Percentiles rank a stretch among this genome's conserved stretches.
These are phyloP conservation scores for Leucoraja ocellata DNA, from an alignment of 2,797 vertebrate genomes.

Conservation along the genomic window DNA sequence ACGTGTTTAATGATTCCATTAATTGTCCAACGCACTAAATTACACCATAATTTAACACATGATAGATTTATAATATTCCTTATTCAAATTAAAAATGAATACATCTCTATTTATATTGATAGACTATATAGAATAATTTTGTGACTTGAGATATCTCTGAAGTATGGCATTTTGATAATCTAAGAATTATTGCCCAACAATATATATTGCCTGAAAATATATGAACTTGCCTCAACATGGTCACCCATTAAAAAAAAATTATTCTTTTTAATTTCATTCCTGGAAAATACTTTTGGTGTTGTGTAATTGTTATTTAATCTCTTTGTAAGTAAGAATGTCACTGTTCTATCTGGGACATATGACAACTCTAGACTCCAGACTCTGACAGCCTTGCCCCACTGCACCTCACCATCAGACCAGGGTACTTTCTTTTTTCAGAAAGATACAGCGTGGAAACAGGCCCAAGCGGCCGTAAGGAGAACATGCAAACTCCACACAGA, in stretches of 20 bases:
- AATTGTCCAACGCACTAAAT: conserved; percentile 27
- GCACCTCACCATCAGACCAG: no score
- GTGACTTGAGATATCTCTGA: no score
- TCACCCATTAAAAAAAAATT: neutral
- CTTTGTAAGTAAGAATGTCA: neutral
- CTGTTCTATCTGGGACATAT: no score
- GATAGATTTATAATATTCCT: conserved; percentile 17
- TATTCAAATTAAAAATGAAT: neutral
- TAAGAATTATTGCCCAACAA: neutral
- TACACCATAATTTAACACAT: conserved; percentile 21
- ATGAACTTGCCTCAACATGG: neutral
- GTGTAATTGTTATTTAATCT: neutral
- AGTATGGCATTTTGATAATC: neutral
- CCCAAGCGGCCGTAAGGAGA: no score
- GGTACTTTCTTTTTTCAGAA: no score
- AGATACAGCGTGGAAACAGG: no score
- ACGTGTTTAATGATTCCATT: conserved; percentile 34
- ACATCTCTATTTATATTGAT: conserved; percentile 8
- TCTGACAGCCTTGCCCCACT: no score
- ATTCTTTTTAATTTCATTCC: neutral
- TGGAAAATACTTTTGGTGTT: neutral
- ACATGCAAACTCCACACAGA: no score
- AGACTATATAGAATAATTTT: neutral
- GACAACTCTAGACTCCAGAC: no score
- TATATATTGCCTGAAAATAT: neutral